Conservation (phyloP, 2,797 vertebrate genomes). For the Apogon hyalosoma region DNA sequence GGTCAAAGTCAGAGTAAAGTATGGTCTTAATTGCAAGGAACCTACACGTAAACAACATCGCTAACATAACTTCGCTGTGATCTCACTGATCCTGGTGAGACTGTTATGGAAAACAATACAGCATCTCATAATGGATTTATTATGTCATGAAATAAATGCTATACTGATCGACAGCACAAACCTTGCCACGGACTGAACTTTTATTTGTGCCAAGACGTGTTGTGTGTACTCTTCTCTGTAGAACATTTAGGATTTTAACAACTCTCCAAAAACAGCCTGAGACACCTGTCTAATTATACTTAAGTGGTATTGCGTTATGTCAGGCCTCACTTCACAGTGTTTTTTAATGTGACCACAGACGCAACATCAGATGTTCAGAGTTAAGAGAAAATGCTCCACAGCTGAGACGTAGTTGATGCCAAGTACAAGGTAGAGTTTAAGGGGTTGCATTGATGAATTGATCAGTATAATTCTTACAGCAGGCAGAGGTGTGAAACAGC, state of each 20-base stretch:
- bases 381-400: not conserved
- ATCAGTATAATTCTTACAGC: not conserved
- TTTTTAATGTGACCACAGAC: not conserved
- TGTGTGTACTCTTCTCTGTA: not conserved
- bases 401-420: not conserved
- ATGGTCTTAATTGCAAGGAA: conserved; percentile 14
- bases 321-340: not conserved
- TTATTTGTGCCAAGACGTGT: not conserved
- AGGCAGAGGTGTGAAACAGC: not conserved
- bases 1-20: not conserved
- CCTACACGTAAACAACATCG: not conserved
- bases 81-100: conserved; percentile 18
- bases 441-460: not conserved
- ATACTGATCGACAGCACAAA: conserved; percentile 7
- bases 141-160: conserved; percentile 12
- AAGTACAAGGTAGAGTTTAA: not conserved
- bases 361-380: not conserved
- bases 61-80: not conserved
- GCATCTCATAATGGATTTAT: conserved; percentile 21
- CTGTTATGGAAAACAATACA: not conserved
- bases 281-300: not conserved
- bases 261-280: not conserved
- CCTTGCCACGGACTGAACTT: not conserved
- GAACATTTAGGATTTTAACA: not conserved
- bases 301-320: not conserved